Conservation (phyloP, 2,888 invertebrate species). For the Trissolcus brochymenae region DNA sequence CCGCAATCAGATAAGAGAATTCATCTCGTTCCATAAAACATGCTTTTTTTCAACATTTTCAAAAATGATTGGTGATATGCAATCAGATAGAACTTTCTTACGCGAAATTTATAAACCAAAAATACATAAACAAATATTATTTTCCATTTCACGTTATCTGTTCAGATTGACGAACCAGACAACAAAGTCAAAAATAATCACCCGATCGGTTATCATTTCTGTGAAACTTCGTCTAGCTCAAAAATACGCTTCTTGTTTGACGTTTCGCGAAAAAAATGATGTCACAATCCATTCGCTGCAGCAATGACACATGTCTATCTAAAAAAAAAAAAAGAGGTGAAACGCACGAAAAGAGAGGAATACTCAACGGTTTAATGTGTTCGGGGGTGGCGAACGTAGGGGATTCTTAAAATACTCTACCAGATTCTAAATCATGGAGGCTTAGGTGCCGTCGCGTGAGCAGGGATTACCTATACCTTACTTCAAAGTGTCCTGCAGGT, state of each 20-base stretch:
- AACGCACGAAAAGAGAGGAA: slow-evolving; percentile 29
- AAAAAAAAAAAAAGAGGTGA: slow-evolving; percentile 21
- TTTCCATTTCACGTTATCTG: neutral
- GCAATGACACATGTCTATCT: slow-evolving; percentile 31
- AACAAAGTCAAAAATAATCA: slow-evolving; percentile 21
- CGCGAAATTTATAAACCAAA: no score
- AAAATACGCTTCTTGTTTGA: slow-evolving; percentile 37
- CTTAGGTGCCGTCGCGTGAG: slow-evolving; percentile 74
- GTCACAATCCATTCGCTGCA: slow-evolving; percentile 25
- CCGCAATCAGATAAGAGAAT: no score
- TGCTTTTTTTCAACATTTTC: no score
- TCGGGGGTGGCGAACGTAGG: slow-evolving; percentile 63
- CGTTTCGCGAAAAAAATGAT: slow-evolving; percentile 31
- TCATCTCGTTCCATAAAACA: no score
- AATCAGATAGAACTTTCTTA: no score
- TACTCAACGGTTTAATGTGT: slow-evolving; percentile 44
- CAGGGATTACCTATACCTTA: slow-evolving; percentile 74
- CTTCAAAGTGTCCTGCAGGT: slow-evolving; percentile 76
- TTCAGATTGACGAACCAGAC: no score
- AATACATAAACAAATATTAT: no score
- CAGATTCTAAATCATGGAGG: slow-evolving; percentile 76
- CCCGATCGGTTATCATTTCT: neutral
- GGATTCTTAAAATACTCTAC: slow-evolving; percentile 76
- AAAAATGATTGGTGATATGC: no score
- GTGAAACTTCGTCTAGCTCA: neutral